Conservation (phyloP, 1,140 invertebrate species). For the Penaeus vannamei region DNA sequence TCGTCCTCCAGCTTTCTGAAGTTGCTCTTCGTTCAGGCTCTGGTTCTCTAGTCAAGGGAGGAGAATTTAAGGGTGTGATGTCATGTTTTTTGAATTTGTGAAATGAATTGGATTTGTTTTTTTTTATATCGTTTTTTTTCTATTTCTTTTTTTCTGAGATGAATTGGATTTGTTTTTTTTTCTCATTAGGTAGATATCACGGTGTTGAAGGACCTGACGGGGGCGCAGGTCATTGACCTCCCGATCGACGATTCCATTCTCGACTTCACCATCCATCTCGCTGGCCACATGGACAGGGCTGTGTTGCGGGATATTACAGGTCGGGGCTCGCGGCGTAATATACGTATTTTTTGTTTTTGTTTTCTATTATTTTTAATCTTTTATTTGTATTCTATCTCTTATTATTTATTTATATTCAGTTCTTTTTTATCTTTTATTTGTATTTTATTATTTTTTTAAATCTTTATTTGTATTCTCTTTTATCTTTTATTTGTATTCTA, state of each 20-base stretch:
- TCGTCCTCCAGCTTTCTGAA: background rate
- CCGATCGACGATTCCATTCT: conserved; percentile 57
- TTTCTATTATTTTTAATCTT: too few relatives aligned
- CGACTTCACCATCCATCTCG: conserved; percentile 40
- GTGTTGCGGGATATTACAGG: conserved; percentile 46
- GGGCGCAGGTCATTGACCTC: background rate
- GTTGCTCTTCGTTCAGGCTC: too few relatives aligned
- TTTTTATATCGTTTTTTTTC: background rate
- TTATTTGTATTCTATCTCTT: too few relatives aligned
- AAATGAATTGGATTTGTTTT: too few relatives aligned
- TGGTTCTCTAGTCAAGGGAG: too few relatives aligned
- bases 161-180: too few relatives aligned
- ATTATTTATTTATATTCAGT: background rate
- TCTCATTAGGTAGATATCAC: conserved; percentile 50
- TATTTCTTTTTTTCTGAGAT: background rate
- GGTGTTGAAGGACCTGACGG: conserved; percentile 28
- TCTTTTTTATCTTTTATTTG: background rate
- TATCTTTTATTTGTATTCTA: too few relatives aligned
- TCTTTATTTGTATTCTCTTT: too few relatives aligned
- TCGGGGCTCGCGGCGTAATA: background rate
- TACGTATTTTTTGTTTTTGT: background rate
- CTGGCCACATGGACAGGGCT: background rate
- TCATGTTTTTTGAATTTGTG: too few relatives aligned
- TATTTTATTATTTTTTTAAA: background rate
- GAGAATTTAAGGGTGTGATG: background rate